phyloP scores from a whole-genome alignment of 2,113 vertebrate genomes.

The Bothrops jararaca region DNA sequence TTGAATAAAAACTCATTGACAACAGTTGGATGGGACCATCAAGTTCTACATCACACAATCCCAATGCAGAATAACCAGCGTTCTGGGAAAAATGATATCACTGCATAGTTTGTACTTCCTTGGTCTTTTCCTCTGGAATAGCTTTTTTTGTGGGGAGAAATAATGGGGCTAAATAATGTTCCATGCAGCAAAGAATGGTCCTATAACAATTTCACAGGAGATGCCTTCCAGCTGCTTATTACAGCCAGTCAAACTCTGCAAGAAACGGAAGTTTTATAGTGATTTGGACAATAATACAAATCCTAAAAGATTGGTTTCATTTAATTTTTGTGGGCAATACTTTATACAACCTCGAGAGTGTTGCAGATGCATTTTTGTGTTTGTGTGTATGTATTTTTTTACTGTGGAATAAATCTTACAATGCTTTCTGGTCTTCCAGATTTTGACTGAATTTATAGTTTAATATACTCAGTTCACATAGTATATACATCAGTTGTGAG shows the following conservation, averaged over 20 bases:
- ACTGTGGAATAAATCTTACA: neutral
- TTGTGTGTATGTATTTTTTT: neutral
- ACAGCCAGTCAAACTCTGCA: conserved; percentile 17
- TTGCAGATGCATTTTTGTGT: neutral
- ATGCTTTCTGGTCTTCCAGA: neutral
- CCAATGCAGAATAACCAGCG: conserved; percentile 55
- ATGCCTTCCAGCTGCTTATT: conserved; percentile 36
- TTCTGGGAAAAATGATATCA: conserved; percentile 58
- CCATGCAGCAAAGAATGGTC: conserved; percentile 24
- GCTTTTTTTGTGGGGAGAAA: conserved; percentile 5
- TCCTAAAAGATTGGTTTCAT: neutral
- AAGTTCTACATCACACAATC: conserved; percentile 87
- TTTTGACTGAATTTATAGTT: neutral
- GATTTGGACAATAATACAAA: conserved; percentile 13
- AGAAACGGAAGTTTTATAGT: conserved; percentile 22
- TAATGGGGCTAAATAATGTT: conserved; percentile 1
- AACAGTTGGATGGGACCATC: conserved; percentile 94
- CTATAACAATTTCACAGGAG: conserved; percentile 49
- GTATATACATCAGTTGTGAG: neutral
- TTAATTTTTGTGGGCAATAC: conserved; percentile 1
- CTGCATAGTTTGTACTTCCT: conserved; percentile 57
- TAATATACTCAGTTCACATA: neutral
- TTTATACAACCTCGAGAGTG: neutral
- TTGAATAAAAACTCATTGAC: conserved; percentile 80
- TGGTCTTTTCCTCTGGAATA: conserved; percentile 44